Percentiles rank a stretch among this genome's conserved stretches.
These are phyloP conservation scores for Brachionus koreanus DNA, from an alignment of 1,140 invertebrate species.

Conservation along the genomic window DNA sequence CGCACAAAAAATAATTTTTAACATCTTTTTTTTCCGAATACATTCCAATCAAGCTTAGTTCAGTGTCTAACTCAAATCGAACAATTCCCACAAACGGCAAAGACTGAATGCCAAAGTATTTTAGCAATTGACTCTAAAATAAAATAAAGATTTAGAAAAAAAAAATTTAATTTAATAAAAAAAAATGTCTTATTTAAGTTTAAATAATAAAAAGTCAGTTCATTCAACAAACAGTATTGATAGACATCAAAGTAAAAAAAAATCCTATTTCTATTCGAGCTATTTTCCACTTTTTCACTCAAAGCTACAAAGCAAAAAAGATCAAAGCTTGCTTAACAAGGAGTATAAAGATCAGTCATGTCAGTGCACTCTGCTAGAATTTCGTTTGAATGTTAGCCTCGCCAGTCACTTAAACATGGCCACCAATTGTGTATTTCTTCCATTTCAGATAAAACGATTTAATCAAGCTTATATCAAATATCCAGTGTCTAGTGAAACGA, in stretches of 20 bases:
- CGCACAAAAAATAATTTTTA: not conserved
- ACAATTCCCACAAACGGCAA: not conserved
- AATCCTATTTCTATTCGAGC: not conserved
- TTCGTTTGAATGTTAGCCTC: not conserved
- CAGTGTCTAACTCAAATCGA: not conserved
- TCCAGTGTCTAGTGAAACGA: not conserved
- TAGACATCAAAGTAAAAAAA: not conserved
- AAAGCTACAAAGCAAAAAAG: constrained; percentile 19
- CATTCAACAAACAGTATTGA: not conserved
- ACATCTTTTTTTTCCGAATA: not conserved
- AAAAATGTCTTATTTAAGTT: not conserved
- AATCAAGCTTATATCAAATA: not conserved
- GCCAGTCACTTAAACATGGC: not conserved
- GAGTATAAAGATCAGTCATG: constrained; percentile 3
- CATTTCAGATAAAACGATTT: constrained; percentile 6
- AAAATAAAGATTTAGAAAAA: not conserved
- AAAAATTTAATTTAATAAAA: not conserved
- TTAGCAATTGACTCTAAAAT: not conserved
- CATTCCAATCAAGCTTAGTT: not conserved
- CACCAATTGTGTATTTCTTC: not conserved
- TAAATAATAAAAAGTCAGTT: not conserved
- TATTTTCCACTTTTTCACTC: constrained; percentile 15
- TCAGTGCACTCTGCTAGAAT: not conserved
- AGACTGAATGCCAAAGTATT: not conserved
- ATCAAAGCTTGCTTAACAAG: not conserved